These are phyloP conservation scores for Pasiphila rectangulata DNA, from an alignment of 2,888 invertebrate genomes.

Conservation along the genomic window DNA sequence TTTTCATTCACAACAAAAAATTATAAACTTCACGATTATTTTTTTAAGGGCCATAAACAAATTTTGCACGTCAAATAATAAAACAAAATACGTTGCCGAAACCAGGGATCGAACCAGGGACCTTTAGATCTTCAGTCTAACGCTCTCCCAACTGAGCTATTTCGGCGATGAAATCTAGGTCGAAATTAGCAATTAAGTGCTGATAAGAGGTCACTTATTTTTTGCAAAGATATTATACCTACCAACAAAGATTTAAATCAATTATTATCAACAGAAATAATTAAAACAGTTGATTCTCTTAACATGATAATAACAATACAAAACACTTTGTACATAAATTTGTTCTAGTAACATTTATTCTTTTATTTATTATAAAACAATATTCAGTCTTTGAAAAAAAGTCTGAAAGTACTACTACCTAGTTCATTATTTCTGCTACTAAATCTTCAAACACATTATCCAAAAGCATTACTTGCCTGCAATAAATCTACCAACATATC, in stretches of 20 bases:
- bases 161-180: not conserved
- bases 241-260: no score
- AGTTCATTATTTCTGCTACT: constrained; percentile 11
- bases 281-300: no score
- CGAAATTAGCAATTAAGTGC: not conserved
- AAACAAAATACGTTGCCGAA: constrained; percentile 6
- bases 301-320: no score
- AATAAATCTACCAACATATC: constrained; percentile 63
- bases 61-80: not conserved
- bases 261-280: no score
- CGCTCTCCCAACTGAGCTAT: constrained; percentile 25
- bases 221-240: no score
- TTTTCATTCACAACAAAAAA: no score
- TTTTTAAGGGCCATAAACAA: not conserved
- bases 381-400: not conserved
- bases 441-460: constrained; percentile 28
- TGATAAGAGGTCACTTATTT: no score
- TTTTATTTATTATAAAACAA: no score
- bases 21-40: no score
- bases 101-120: constrained; percentile 16
- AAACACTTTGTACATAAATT: no score
- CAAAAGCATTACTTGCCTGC: constrained; percentile 34
- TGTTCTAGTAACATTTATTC: no score
- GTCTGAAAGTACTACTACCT: not conserved
- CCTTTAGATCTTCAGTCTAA: constrained; percentile 16